phyloP scores from a whole-genome alignment of 2,797 vertebrate species.

The Mus caroli region DNA sequence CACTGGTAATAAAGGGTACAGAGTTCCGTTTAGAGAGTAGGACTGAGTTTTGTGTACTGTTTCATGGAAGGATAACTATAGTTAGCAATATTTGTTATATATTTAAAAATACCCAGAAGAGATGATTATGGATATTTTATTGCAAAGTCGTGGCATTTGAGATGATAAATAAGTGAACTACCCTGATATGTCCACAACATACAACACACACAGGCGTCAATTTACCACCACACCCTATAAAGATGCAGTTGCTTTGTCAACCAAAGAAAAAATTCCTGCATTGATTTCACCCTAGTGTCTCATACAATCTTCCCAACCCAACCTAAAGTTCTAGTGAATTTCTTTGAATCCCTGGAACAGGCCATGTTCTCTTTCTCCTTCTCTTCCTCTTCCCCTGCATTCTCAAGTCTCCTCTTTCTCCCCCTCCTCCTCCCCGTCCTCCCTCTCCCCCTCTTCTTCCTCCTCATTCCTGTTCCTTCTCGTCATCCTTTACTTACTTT shows the following conservation, averaged over 20 bases:
- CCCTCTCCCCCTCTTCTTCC: no score
- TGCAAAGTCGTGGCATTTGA: background rate
- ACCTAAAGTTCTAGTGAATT: background rate
- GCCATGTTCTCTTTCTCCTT: background rate
- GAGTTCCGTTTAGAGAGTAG: background rate
- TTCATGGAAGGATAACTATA: background rate
- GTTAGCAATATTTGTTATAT: background rate
- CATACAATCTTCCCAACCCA: background rate
- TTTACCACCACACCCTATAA: background rate
- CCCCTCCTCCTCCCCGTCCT: no score
- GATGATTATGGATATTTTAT: background rate
- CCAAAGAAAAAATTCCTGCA: background rate
- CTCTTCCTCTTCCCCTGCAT: no score
- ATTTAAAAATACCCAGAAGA: background rate
- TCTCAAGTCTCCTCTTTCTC: no score
- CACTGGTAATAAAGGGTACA: background rate
- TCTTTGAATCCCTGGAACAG: background rate
- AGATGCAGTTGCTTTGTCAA: background rate
- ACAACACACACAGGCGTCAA: background rate
- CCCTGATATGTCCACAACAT: background rate
- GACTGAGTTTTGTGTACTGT: background rate
- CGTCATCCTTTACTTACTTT: background rate
- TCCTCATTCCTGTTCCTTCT: background rate
- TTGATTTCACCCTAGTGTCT: background rate
- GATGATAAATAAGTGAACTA: background rate